Base-by-base conservation (phyloP, 1,140 invertebrate species). In the Phymastichus coffea region DNA sequence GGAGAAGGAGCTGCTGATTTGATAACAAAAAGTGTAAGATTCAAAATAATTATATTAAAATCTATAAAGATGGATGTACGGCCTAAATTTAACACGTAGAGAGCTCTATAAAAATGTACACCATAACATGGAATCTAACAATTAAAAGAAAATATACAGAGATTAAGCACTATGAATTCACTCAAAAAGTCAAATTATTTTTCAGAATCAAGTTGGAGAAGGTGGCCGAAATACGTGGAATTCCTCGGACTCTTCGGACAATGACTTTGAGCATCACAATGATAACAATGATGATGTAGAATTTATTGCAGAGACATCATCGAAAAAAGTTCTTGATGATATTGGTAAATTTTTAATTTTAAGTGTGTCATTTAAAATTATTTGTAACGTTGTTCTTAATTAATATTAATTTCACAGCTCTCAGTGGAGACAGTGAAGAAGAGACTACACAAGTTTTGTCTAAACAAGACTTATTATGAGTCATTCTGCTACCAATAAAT, bases 351-450 rank as follows among this genome's bases (percentile, higher is more conserved):
- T 20, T 4, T 63, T 30, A 63, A 43, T 58, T 57, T 26, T 14
- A 14, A n/a, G n/a, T n/a, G n/a, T 15, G 41, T 61, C 43, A 30
- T 37, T 49, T 2, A 43, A 55, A 65, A 17, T 40, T 41, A 17
- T 38, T 64, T 61, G 54, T 65, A 63, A 66, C 62, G 57, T 57
- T 63, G 28, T 49, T 66, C 28, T 26, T 52, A 65, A 60, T 64
- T 25, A 58, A 63, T 44, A 35, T 30, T 54, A 63, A 64, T 66
- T 30, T 77, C 77, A 60, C 71, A 83, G 82, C 78, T 64, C 66
- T 82, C 46, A 79, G 72, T 68, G 79, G 70, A 26, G 76, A 79
- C 61, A 82, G 81, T 56, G 81, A 83, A 71, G 81, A 83, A 66
- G 80, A 82, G 66, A 67, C 67, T 19, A 75, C 72, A 52, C 44